Conservation (phyloP, 1,140 invertebrate genomes). For the Pseudomyrmex cubaensis region DNA sequence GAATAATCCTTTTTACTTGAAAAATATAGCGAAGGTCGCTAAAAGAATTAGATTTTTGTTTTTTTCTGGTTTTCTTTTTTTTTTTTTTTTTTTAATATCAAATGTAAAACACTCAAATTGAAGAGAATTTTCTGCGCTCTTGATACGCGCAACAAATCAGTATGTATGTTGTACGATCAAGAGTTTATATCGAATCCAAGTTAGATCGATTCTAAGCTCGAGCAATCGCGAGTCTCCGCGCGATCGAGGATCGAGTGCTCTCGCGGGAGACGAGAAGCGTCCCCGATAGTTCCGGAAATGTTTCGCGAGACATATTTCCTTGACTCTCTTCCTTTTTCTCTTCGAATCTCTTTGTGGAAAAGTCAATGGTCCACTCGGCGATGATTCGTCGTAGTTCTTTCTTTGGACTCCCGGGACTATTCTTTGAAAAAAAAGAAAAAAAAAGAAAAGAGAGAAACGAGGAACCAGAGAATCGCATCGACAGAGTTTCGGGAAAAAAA, state of each 20-base stretch:
- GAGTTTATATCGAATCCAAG: background rate
- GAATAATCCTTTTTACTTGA: background rate
- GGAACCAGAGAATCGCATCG: background rate
- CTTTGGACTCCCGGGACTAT: background rate
- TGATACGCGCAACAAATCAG: background rate
- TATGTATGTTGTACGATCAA: background rate
- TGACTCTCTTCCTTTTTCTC: background rate
- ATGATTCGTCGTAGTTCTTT: constrained; percentile 26
- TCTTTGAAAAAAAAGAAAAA: background rate
- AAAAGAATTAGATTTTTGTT: background rate
- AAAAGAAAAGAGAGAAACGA: background rate
- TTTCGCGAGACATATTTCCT: constrained; percentile 53
- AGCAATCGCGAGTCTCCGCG: background rate
- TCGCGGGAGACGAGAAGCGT: constrained; percentile 1
- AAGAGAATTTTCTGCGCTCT: background rate
- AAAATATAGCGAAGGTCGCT: background rate
- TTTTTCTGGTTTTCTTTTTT: too few relatives aligned
- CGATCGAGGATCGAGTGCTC: background rate
- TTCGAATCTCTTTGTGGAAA: constrained; percentile 9
- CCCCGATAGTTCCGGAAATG: constrained; percentile 24
- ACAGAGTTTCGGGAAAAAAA: constrained; percentile 11
- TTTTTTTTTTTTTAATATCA: too few relatives aligned
- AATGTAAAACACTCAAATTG: background rate
- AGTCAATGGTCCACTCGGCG: constrained; percentile 40
- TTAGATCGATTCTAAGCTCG: constrained; percentile 22